Base-by-base conservation (phyloP, 1,140 invertebrate genomes). In the Metaphire vulgaris region DNA sequence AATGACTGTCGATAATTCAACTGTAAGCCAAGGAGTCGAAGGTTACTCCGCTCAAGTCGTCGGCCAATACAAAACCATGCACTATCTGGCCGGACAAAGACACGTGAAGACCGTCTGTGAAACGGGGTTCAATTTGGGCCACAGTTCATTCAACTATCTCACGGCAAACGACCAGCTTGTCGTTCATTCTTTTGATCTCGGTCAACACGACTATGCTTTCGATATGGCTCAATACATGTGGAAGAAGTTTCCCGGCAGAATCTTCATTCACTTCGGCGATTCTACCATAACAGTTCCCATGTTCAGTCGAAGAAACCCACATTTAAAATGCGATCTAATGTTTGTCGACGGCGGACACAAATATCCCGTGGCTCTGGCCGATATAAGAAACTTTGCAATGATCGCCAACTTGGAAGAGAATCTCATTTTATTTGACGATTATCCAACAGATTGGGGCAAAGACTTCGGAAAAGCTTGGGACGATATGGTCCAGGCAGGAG, bases 291-390 rank as follows among this genome's bases (percentile, higher is more conserved):
- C 73, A n/a, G 26, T 78, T 33, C 77, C 74, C 0, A 16, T n/a
- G 0, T 74, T 69, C 56, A 71, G 12, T 16, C 28, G 21, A 1
- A 32, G 1, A 21, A n/a, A 66, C 30, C 69, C 30, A n/a, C 30
- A 68, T 14, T 30, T 68, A 14, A 16, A 34, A 26, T 78, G 77
- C 64, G 77, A 78, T 41, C n/a, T 78, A n/a, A 56, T 78, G 0
- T 56, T 78, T 34, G 66, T 78, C 32, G 77, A 78, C 65, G 77
- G 77, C 6, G 77, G 73, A 15, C 77, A 78, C 69, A 75, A 32
- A 1, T 71, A 70, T 66, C 14, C 32, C 1, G 41, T 75, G 26
- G 73, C 73, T 33, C n/a, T 30, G 2, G 72, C 66, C 1, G 76
- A 77, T 65, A 30, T 77, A 21, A 28, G 12, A n/a, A 77, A 69